Evolutionary conservation across 2,113 vertebrate genomes (phyloP).

Genomic region (Cyanoderma ruficeps): DNA sequence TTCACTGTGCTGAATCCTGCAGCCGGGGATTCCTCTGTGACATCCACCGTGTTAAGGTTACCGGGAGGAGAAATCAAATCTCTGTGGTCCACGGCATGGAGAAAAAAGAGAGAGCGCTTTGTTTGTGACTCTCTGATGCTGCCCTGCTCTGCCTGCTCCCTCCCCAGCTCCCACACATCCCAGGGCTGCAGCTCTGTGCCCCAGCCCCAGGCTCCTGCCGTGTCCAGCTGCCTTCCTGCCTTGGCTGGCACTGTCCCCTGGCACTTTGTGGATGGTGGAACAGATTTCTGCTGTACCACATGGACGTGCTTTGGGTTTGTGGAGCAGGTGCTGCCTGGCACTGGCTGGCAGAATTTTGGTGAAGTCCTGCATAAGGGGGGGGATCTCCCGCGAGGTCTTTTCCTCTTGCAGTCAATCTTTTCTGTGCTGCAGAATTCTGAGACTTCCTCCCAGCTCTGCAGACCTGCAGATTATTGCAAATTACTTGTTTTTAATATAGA

Average conservation of each 20-base stretch:
- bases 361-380: not conserved
- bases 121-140: rapidly evolving
- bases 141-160: not conserved
- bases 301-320: rapidly evolving
- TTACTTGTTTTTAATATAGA: not conserved
- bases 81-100: rapidly evolving
- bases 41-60: rapidly evolving
- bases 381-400: not conserved
- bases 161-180: rapidly evolving
- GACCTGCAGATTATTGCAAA: not conserved
- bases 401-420: not conserved
- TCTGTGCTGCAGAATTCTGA: not conserved
- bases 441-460: not conserved
- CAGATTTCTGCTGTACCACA: not conserved
- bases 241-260: not conserved
- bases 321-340: not conserved
- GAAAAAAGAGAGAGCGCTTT: rapidly evolving
- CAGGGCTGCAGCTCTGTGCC: not conserved
- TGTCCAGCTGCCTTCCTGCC: not conserved
- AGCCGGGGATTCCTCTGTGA: not conserved
- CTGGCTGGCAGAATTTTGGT: not conserved
- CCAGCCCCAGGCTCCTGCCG: not conserved
- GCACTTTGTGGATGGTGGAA: rapidly evolving
- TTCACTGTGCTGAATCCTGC: not conserved
- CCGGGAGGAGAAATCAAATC: not conserved